Evolutionary conservation across 2,797 vertebrate genomes (phyloP), one percentile per base, ranked within the genome.

Genomic region (Phalloptychus januarius): DNA sequence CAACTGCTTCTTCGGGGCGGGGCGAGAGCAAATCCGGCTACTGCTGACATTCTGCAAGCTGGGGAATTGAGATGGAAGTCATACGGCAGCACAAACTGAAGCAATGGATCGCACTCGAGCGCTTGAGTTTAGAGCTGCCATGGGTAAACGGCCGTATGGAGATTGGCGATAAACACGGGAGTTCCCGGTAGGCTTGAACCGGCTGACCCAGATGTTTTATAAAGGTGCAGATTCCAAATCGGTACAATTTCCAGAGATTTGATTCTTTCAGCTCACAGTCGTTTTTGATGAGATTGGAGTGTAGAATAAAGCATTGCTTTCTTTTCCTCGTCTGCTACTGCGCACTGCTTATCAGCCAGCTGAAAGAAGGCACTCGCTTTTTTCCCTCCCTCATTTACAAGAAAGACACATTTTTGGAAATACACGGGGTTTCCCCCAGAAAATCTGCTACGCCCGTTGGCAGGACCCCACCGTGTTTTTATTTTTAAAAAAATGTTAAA

Each of bases 111-210:
- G n/a, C n/a, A n/a, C 42, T 71, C 7, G 44, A n/a, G 63, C 74
- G 79, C 82, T 79, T 90, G 82, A 75, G 78, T 91, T 84, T 81
- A 89, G 75, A 84, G 75, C 69, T 0, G 8, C 40, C 0, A 13
- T 25, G 70, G 25, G 58, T 52, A 38, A 77, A 31, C 31, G 3
- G 71, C 5, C 3, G 69, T 48, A 63, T 42, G 82, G n/a, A 7
- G 75, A 58, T 1, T 78, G 77, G 70, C 72, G 84, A 76, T 84
- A 76, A 81, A 63, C 54, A 38, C 25, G 33, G 10, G 81, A 36
- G 48, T 44, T 52, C 50, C 56, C 71, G 72, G 8, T n/a, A 42
- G 67, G 67, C 40, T 10, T 28, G 13, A 71, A 28, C 40, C 23
- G 4, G 11, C 40, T 42, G 23, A 25, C 65, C 65, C 10, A 42